Conservation (phyloP, 1,140 invertebrate genomes). For the Scaptomyza graminum region DNA sequence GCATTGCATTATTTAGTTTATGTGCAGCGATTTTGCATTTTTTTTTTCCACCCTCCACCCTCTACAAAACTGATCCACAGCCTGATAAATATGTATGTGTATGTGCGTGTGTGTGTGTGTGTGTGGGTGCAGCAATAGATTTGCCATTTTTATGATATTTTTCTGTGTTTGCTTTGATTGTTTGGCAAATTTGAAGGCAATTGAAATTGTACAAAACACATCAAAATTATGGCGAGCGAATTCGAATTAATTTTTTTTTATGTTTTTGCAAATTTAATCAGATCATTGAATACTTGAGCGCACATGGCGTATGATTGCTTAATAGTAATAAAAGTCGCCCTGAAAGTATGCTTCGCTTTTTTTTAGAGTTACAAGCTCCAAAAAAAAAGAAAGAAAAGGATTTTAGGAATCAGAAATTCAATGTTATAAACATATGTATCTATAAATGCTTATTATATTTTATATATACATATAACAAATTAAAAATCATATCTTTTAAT, state of each 20-base stretch:
- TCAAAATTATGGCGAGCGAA: conserved; percentile 42
- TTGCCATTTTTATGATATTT: conserved; percentile 51
- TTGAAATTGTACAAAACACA: conserved; percentile 36
- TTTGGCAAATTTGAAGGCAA: conserved; percentile 52
- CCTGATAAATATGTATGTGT: background rate
- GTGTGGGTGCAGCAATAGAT: conserved; percentile 38
- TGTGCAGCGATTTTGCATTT: conserved; percentile 31
- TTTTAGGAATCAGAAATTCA: no score
- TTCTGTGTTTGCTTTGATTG: conserved; percentile 41
- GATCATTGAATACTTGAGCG: conserved; percentile 16
- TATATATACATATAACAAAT: no score
- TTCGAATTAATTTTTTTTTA: conserved; percentile 15
- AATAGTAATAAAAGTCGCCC: no score
- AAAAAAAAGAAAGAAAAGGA: no score
- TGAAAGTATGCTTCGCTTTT: no score
- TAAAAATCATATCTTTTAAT: background rate
- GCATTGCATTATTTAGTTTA: conserved; percentile 45
- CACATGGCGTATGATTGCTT: conserved; percentile 53
- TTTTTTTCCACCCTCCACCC: background rate
- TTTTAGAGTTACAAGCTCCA: no score
- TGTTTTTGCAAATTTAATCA: conserved; percentile 20
- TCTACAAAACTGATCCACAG: conserved; percentile 3
- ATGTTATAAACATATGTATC: no score
- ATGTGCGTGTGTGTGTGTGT: background rate
- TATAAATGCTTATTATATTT: no score